Conservation (phyloP, 2,113 vertebrate genomes). For the Oryzias javanicus region DNA sequence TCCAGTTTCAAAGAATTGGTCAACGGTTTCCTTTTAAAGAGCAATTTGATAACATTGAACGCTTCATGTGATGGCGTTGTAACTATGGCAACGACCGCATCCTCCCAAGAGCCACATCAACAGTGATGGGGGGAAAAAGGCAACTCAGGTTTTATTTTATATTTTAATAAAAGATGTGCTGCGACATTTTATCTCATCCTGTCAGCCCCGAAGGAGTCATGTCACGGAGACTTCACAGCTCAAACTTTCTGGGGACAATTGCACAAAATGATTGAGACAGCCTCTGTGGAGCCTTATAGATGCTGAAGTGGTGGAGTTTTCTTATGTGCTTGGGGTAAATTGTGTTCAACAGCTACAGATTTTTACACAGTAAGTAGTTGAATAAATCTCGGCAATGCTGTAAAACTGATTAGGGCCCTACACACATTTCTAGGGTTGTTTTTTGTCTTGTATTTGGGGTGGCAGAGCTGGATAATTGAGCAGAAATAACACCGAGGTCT, state of each 20-base stretch:
- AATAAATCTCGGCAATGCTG: not conserved
- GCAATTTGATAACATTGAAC: too few species aligned
- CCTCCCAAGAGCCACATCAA: too few species aligned
- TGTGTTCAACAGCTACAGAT: slow-evolving; percentile 31
- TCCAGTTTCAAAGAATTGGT: not conserved
- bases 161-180: too few species aligned
- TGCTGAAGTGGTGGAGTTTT: not conserved
- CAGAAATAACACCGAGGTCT: slow-evolving; percentile 31
- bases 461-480: slow-evolving; percentile 5
- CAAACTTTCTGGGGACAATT: slow-evolving; percentile 26
- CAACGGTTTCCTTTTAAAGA: not conserved
- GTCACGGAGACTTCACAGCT: slow-evolving; percentile 39
- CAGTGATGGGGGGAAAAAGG: too few species aligned
- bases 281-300: slow-evolving; percentile 11
- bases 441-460: slow-evolving; percentile 6
- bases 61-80: too few species aligned
- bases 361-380: slow-evolving; percentile 50
- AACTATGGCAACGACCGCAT: too few species aligned
- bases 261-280: slow-evolving; percentile 37
- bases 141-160: too few species aligned
- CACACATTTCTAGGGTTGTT: too few species aligned
- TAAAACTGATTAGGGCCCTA: too few species aligned
- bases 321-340: not conserved
- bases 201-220: slow-evolving; percentile 27
- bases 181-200: slow-evolving; percentile 11